A percentile compares a stretch with the other conserved stretches of the same genome.
These are phyloP conservation scores for Apocrypta bakeri DNA, from an alignment of 1,140 invertebrate genomes.

Conservation along the genomic window DNA sequence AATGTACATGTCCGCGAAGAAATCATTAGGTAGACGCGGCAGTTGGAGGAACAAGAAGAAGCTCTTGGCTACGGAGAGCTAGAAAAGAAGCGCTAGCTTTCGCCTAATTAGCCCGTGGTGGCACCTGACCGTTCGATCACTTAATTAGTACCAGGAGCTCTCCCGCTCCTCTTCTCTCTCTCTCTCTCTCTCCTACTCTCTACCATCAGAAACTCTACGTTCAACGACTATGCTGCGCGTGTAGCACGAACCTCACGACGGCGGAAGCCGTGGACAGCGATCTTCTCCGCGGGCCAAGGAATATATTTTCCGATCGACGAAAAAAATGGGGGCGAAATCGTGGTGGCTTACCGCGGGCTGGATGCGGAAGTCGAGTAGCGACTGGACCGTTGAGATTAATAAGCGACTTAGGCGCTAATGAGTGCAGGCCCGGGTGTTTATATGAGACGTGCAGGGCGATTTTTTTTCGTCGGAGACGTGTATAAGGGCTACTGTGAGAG, in stretches of 20 bases:
- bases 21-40: not conserved
- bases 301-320: constrained; percentile 19
- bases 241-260: constrained; percentile 49
- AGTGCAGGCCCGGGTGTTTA: constrained; percentile 11
- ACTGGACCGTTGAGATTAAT: not conserved
- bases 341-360: not conserved
- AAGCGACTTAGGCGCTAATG: constrained; percentile 14
- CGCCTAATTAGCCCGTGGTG: constrained; percentile 55
- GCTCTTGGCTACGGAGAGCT: not conserved
- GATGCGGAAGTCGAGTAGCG: constrained; percentile 8
- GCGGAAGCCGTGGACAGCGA: constrained; percentile 21
- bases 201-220: not conserved
- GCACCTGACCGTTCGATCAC: constrained; percentile 49
- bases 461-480: not conserved
- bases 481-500: not conserved
- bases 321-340: constrained; percentile 8
- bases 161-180: too few species aligned
- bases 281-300: constrained; percentile 7
- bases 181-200: not conserved
- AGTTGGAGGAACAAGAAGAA: not conserved
- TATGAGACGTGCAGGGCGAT: not conserved
- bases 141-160: constrained; percentile 52
- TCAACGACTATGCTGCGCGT: constrained; percentile 2
- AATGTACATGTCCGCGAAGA: not conserved
- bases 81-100: constrained; percentile 32